A percentile compares a stretch with the other conserved stretches of the same genome.
Conservation (phyloP, 2,797 vertebrate genomes). For the Danio albolineatus region DNA sequence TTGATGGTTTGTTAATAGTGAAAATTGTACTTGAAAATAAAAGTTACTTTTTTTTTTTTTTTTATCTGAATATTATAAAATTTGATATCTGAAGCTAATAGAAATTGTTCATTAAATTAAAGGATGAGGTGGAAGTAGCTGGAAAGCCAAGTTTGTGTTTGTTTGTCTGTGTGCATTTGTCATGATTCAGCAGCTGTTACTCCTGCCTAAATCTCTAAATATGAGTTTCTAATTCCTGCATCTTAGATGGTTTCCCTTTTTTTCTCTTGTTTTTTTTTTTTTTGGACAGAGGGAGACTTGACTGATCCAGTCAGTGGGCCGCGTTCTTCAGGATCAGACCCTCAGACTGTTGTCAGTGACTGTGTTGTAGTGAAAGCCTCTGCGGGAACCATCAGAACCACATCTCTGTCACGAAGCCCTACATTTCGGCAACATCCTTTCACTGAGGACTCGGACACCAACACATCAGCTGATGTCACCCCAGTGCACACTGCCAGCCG, state of each 20-base stretch:
- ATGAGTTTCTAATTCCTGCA: neutral
- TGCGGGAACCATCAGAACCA: conserved; percentile 16
- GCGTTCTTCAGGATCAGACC: conserved; percentile 83
- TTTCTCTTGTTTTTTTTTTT: neutral
- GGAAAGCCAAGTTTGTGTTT: neutral
- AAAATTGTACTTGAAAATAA: too few relatives aligned
- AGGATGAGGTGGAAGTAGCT: neutral
- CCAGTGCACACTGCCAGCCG: conserved; percentile 81
- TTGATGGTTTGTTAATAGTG: too few relatives aligned
- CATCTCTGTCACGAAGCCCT: conserved; percentile 79
- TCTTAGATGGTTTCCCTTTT: neutral
- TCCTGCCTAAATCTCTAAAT: neutral
- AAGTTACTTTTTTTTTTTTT: too few relatives aligned
- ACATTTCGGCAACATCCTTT: conserved; percentile 92
- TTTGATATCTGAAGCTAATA: too few relatives aligned
- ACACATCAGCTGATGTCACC: conserved; percentile 86
- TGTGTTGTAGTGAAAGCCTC: conserved; percentile 58
- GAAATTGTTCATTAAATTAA: too few relatives aligned
- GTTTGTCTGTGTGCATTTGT: conserved; percentile 47
- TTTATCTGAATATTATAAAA: too few relatives aligned
- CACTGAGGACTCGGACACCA: conserved; percentile 84
- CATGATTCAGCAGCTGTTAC: conserved; percentile 53
- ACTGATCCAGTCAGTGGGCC: conserved; percentile 91
- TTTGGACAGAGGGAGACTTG: conserved; percentile 88
- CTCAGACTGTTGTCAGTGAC: conserved; percentile 78